phyloP scores from a whole-genome alignment of 2,797 vertebrate genomes.

The Malacoraja senta region DNA sequence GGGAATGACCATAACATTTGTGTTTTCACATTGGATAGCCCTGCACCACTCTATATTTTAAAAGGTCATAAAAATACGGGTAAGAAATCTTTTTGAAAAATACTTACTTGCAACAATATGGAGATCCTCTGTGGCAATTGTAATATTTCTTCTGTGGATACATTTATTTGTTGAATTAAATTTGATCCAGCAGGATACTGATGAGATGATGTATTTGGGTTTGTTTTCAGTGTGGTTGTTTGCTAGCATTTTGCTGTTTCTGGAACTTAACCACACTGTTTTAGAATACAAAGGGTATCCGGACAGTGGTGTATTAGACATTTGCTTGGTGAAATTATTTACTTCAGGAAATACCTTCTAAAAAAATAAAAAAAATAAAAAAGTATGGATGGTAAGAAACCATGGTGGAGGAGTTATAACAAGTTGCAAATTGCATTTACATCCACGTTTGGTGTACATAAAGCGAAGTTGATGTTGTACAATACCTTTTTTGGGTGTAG shows the following conservation, averaged over 20 bases:
- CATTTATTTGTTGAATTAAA: neutral
- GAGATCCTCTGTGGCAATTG: neutral
- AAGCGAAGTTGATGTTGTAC: neutral
- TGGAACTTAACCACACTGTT: neutral
- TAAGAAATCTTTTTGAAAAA: slow-evolving; percentile 49
- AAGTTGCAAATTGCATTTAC: neutral
- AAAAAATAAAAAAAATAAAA: too few species aligned
- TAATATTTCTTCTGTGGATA: neutral
- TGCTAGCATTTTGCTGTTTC: neutral
- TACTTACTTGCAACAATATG: neutral
- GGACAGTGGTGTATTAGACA: neutral
- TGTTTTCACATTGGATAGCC: slow-evolving; percentile 76
- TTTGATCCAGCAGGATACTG: neutral
- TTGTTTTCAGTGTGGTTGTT: neutral
- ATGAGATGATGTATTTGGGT: neutral
- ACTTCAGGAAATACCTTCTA: neutral
- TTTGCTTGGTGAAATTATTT: neutral
- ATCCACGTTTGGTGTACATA: neutral
- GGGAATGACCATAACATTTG: slow-evolving; percentile 93
- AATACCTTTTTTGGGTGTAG: neutral
- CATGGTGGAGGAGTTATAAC: neutral
- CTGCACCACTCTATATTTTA: slow-evolving; percentile 76
- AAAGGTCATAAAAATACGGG: slow-evolving; percentile 91
- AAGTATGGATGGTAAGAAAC: neutral
- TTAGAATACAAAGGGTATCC: neutral